These are phyloP conservation scores for Drosophila fungiperda DNA, from an alignment of 2,888 invertebrate genomes.

Conservation along the genomic window DNA sequence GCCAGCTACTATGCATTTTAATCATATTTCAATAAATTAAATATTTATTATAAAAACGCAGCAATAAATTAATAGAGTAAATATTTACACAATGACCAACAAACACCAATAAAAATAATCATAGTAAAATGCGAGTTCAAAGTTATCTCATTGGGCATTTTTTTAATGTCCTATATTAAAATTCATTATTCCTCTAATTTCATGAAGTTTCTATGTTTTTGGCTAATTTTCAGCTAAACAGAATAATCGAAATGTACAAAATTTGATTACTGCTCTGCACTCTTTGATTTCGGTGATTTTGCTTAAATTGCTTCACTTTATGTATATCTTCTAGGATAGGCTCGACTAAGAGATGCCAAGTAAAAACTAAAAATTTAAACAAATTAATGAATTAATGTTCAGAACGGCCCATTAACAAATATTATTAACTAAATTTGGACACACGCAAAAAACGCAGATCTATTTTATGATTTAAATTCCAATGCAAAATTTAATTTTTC, in stretches of 20 bases:
- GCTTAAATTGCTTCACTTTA: neutral
- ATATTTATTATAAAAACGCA: slow-evolving; percentile 71
- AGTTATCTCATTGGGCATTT: neutral
- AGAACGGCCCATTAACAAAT: neutral
- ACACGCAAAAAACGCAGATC: neutral
- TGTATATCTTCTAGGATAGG: neutral
- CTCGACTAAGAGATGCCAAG: neutral
- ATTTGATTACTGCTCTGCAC: neutral
- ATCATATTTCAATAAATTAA: slow-evolving; percentile 81
- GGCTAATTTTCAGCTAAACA: neutral
- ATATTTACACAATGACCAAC: slow-evolving; percentile 39
- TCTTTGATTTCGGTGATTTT: neutral
- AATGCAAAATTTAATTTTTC: neutral
- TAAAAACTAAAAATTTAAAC: neutral
- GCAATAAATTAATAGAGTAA: slow-evolving; percentile 73
- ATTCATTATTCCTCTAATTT: neutral
- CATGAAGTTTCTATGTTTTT: neutral
- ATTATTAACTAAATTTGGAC: neutral
- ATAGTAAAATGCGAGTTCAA: slow-evolving; percentile 8
- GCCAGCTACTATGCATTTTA: slow-evolving; percentile 61
- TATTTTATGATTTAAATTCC: neutral
- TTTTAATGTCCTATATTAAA: neutral
- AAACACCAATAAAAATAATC: slow-evolving; percentile 1
- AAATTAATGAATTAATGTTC: neutral
- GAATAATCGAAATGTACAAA: neutral